Percentiles rank a stretch among this genome's conserved stretches.
phyloP scores from a whole-genome alignment of 1,140 invertebrate genomes.

The Luehdorfia chinensis region DNA sequence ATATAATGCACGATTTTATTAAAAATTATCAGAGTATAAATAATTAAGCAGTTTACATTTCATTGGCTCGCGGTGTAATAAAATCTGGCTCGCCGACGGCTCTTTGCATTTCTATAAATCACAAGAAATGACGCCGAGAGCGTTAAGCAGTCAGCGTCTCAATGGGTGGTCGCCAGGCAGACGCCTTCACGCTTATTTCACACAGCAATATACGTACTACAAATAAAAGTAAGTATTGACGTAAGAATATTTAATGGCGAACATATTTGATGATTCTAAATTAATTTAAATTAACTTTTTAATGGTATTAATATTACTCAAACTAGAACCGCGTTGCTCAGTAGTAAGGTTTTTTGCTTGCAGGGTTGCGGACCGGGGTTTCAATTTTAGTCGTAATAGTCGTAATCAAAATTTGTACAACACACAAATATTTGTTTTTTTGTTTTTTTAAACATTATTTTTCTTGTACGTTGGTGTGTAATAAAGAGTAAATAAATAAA shows the following conservation, averaged over 20 bases:
- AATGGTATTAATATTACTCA: neutral
- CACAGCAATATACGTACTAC: constrained; percentile 39
- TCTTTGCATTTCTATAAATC: constrained; percentile 68
- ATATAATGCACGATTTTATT: no score
- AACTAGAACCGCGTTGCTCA: no score
- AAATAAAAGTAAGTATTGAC: constrained; percentile 48
- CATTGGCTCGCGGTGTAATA: constrained; percentile 28
- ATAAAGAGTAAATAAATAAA: no score
- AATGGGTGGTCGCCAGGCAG: constrained; percentile 60
- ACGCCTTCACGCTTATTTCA: constrained; percentile 63
- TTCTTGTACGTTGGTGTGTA: no score
- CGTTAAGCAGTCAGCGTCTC: constrained; percentile 65
- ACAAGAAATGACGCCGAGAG: constrained; percentile 63
- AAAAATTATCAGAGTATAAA: no score
- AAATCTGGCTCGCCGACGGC: constrained; percentile 32
- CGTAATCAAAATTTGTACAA: no score
- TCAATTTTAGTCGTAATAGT: no score
- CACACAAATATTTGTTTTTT: no score
- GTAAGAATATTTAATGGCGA: constrained; percentile 36
- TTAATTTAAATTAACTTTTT: neutral
- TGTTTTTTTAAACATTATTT: no score
- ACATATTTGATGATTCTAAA: neutral
- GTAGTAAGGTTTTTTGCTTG: no score
- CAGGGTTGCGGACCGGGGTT: no score
- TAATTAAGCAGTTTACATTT: constrained; percentile 12